Percentiles rank a stretch among this genome's conserved stretches.
Evolutionary conservation across 2,797 vertebrate species (phyloP).

Genomic region (Squalus acanthias): DNA sequence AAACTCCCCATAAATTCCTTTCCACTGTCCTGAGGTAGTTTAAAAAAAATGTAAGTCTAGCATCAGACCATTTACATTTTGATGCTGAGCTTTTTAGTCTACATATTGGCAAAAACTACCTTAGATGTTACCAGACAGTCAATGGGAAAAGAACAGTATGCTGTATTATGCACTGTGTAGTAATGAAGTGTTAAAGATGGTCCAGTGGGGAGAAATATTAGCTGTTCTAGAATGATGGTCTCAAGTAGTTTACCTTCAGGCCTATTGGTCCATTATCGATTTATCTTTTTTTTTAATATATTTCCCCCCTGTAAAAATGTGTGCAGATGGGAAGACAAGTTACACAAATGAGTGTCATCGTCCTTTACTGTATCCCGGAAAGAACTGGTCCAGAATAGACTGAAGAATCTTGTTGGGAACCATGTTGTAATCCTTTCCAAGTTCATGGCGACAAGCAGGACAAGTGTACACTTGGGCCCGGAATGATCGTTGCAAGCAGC

Average conservation of each 20-base stretch:
- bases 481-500: conserved; percentile 93
- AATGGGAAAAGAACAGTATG: not conserved
- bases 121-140: conserved; percentile 41
- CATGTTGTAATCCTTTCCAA: conserved; percentile 91
- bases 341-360: conserved; percentile 71
- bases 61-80: conserved; percentile 52
- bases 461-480: conserved; percentile 91
- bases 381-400: conserved; percentile 93
- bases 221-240: conserved; percentile 62
- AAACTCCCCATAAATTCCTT: conserved; percentile 45
- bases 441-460: conserved; percentile 89
- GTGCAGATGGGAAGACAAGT: conserved; percentile 42
- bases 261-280: conserved; percentile 56
- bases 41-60: conserved; percentile 53
- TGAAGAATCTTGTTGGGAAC: conserved; percentile 87
- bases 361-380: conserved; percentile 97
- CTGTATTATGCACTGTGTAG: conserved; percentile 1
- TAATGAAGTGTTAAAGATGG: conserved; percentile 37
- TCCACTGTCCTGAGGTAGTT: conserved; percentile 71
- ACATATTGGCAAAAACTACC: conserved; percentile 59
- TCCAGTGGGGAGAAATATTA: conserved; percentile 40
- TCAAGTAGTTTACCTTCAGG: conserved; percentile 54
- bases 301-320: conserved; percentile 55
- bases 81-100: conserved; percentile 49
- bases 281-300: conserved; percentile 45